Conservation (phyloP, 2,113 vertebrate species). For the Entosphenus tridentatus region DNA sequence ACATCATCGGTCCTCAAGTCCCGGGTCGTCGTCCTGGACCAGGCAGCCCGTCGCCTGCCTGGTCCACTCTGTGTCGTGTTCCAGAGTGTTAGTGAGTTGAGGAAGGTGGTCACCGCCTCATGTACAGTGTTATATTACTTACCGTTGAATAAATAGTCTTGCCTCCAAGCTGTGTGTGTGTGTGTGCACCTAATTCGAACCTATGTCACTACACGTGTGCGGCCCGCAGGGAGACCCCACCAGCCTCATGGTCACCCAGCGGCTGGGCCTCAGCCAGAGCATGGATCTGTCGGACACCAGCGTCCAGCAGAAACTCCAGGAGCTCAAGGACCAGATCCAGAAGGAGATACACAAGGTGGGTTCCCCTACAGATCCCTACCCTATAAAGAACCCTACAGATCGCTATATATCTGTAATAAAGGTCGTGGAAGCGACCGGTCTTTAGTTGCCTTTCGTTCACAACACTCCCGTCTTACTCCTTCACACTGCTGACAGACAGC, state of each 20-base stretch:
- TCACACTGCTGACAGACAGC: no score
- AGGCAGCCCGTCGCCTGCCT: no score
- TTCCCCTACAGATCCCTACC: not conserved
- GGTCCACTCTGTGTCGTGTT: no score
- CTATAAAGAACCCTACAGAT: no score
- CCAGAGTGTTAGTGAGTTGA: not conserved
- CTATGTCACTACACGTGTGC: not conserved
- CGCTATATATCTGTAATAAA: no score
- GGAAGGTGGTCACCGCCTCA: not conserved
- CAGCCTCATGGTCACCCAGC: conserved; percentile 49
- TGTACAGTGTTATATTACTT: not conserved
- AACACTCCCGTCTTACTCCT: no score
- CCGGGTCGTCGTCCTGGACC: no score
- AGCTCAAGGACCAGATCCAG: conserved; percentile 85
- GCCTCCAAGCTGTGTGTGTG: not conserved
- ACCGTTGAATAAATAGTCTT: not conserved
- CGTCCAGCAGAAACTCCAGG: conserved; percentile 89
- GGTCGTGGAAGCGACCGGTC: no score
- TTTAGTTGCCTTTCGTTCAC: no score
- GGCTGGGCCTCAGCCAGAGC: conserved; percentile 51
- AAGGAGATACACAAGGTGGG: conserved; percentile 67
- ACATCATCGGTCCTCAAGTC: no score
- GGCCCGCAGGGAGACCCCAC: conserved; percentile 48
- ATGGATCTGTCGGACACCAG: conserved; percentile 67
- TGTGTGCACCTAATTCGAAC: not conserved